Evolutionary conservation across 2,888 invertebrate genomes (phyloP), one percentile per base, ranked within the genome.

Genomic region (Epirrhoe alternata): DNA sequence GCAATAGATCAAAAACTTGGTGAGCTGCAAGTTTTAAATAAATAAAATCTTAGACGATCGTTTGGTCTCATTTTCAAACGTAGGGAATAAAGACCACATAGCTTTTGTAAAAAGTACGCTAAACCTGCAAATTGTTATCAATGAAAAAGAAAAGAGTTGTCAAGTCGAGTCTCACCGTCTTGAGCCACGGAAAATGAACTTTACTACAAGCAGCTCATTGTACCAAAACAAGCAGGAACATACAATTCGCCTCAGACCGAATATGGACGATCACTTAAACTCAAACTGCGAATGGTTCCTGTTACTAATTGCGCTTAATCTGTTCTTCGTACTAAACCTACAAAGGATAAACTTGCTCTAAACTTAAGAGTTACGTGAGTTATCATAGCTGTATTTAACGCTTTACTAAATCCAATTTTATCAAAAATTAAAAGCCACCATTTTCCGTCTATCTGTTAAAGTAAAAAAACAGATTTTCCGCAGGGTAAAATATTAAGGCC

Each of bases 301-400:
- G 73, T 78, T 80, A 78, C 83, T 86, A 86, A 86, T 84, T 85
- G 78, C 77, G 75, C 76, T 82, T 82, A 82, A 86, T 85, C 80
- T 76, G 76, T 81, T 67, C 74, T 69, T 54, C 59, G 59, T 75
- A 72, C 70, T 24, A 70, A 66, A 42, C 38, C 53, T 64, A 64
- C 60, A 56, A 74, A 61, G 74, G 71, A 77, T 74, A 73, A 78
- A 71, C 73, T 73, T 66, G 62, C 63, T 71, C 70, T 66, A 71
- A 68, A 67, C 70, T 76, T 70, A 69, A 68, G 66, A 68, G 65
- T 66, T 62, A 55, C 49, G 49, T 66, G 61, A 68, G 56, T 68
- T 70, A 71, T 69, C 58, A 59, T 59, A 54, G 61, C 59, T 50
- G 45, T 59, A 64, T 64, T 67, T 61, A 5, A 56, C 35, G 57